Evolutionary conservation across 2,888 invertebrate species (phyloP), one percentile per base, ranked within the genome.

Genomic region (Monopis laevigella): DNA sequence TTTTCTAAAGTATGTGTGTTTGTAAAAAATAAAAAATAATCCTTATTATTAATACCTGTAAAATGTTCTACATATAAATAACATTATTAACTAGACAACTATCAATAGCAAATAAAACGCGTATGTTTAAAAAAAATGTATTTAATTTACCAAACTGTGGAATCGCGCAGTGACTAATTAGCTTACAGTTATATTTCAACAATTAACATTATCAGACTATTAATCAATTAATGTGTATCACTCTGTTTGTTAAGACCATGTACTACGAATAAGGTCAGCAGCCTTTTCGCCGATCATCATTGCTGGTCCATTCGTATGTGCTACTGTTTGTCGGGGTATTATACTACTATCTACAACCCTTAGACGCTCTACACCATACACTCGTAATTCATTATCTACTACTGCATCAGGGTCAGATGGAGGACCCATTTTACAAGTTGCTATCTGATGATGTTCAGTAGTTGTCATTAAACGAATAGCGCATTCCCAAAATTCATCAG

Each of bases 211-310:
- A n/a, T n/a, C n/a, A n/a, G n/a, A n/a, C n/a, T n/a, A n/a, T n/a
- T n/a, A n/a, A n/a, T n/a, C n/a, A n/a, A n/a, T n/a, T n/a, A n/a
- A n/a, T n/a, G n/a, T n/a, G n/a, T n/a, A n/a, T n/a, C n/a, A n/a
- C n/a, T n/a, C n/a, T n/a, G n/a, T n/a, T n/a, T n/a, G n/a, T 21
- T 32, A 32, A 27, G 27, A 17, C 72, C 60, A 82, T 38, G 66
- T 61, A n/a, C 56, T 52, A 54, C 70, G 75, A 35, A 86, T 75
- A 48, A 86, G 58, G 52, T 86, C 85, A 1, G 84, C 77, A 1
- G 82, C 83, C 53, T 84, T 86, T 56, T 88, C 87, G 1, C 84
- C 87, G 30, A 87, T 83, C 84, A 86, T 84, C 46, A 82, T 75
- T 3, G 84, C 71, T 0, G 84, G 82, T 1, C 84, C 84, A 59